A percentile compares a stretch with the other conserved stretches of the same genome.
Evolutionary conservation across 2,797 vertebrate genomes (phyloP).

Genomic region (Cirrhinus mrigala): DNA sequence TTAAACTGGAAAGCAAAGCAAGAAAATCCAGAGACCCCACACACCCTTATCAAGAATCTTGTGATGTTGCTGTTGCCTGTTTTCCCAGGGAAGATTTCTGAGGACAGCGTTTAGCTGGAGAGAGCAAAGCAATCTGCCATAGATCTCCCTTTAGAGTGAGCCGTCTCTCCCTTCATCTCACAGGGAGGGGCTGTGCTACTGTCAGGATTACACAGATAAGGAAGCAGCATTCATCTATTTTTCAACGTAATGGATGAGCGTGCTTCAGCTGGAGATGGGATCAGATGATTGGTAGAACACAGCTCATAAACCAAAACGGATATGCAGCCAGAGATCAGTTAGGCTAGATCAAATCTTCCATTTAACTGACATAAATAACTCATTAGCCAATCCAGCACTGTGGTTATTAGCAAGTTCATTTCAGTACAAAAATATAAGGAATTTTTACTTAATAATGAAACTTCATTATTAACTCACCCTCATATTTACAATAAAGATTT

Average conservation of each 20-base stretch:
- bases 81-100: slow-evolving; percentile 59
- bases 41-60: slow-evolving; percentile 50
- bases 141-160: slow-evolving; percentile 16
- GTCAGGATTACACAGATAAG: slow-evolving; percentile 68
- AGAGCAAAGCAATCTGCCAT: slow-evolving; percentile 10
- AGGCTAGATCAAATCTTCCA: not conserved
- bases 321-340: slow-evolving; percentile 1
- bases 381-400: not conserved
- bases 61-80: slow-evolving; percentile 51
- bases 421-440: not conserved
- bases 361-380: not conserved
- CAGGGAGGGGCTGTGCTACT: slow-evolving; percentile 21
- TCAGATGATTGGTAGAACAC: slow-evolving; percentile 71
- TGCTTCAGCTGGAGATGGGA: slow-evolving; percentile 61
- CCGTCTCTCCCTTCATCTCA: slow-evolving; percentile 60
- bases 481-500: not conserved
- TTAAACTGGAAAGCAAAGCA: slow-evolving; percentile 71
- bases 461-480: not conserved
- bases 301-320: slow-evolving; percentile 60
- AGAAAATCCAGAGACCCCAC: slow-evolving; percentile 56
- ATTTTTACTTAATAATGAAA: not conserved
- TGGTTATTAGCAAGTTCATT: not conserved
- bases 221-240: slow-evolving; percentile 70
- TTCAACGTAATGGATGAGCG: slow-evolving; percentile 69
- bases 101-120: slow-evolving; percentile 43